Conservation (phyloP, 2,888 invertebrate species). For the Stenolophus ochropezus region DNA sequence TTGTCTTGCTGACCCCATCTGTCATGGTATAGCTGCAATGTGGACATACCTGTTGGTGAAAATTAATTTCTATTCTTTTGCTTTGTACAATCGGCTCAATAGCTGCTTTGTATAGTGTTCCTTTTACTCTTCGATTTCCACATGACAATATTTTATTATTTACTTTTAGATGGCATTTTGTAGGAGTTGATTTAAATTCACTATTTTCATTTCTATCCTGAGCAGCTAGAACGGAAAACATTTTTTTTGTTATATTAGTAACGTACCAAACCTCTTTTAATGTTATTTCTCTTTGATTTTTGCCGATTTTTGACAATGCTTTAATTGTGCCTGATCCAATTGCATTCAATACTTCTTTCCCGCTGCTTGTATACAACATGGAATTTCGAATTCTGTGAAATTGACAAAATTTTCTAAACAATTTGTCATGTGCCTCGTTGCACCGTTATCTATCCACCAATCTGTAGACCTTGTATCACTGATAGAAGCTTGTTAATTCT, state of each 20-base stretch:
- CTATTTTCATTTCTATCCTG: conserved; percentile 21
- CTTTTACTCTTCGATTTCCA: neutral
- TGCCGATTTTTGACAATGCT: conserved; percentile 3
- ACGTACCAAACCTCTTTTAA: conserved; percentile 49
- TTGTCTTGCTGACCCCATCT: conserved; percentile 32
- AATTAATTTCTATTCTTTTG: neutral
- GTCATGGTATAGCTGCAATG: conserved; percentile 35
- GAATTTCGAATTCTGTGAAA: neutral
- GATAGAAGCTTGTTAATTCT: neutral
- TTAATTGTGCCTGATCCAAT: conserved; percentile 9
- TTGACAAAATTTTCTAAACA: conserved; percentile 23
- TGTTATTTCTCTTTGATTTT: neutral
- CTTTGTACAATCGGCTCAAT: neutral
- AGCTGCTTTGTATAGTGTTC: neutral
- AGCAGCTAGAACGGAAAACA: conserved; percentile 51
- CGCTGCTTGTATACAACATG: too few species aligned
- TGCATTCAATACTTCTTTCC: conserved; percentile 7
- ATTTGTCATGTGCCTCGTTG: conserved; percentile 47
- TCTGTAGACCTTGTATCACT: neutral
- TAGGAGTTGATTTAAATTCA: conserved; percentile 14
- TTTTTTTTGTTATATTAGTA: conserved; percentile 42
- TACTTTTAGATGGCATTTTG: conserved; percentile 7
- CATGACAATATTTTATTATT: neutral
- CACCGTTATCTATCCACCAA: conserved; percentile 60
- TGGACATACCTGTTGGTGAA: neutral